Evolutionary conservation across 2,888 invertebrate genomes (phyloP).

Genomic region (Polia nebulosa): DNA sequence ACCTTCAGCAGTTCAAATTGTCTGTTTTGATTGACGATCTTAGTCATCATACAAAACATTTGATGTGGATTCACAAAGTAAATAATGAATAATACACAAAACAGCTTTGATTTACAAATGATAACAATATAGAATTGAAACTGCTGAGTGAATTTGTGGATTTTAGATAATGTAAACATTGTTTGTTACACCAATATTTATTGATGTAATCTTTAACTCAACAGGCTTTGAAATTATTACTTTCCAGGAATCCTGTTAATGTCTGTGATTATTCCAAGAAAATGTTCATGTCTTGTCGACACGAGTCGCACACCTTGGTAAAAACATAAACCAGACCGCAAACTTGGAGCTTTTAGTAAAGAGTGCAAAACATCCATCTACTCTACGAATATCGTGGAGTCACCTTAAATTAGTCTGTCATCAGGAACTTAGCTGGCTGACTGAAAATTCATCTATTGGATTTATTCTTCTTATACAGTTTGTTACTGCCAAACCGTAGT

Average conservation of each 20-base stretch:
- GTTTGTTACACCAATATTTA: constrained; percentile 38
- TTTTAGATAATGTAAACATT: constrained; percentile 43
- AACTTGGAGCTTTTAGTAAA: too few species aligned
- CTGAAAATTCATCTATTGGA: too few species aligned
- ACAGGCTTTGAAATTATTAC: constrained; percentile 11
- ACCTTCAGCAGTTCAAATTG: constrained; percentile 30
- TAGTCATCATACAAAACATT: constrained; percentile 52
- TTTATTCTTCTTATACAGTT: too few species aligned
- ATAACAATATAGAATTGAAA: constrained; percentile 46
- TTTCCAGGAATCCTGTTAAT: constrained; percentile 29
- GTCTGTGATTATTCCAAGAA: constrained; percentile 6
- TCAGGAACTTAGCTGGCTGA: too few species aligned
- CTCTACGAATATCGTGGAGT: too few species aligned
- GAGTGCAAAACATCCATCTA: too few species aligned
- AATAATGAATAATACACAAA: constrained; percentile 51
- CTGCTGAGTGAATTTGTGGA: constrained; percentile 42
- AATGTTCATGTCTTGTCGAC: constrained; percentile 5
- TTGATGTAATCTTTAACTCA: constrained; percentile 31
- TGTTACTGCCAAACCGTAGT: too few species aligned
- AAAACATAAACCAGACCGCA: background rate
- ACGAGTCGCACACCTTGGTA: background rate
- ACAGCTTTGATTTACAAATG: constrained; percentile 46
- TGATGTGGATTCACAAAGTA: constrained; percentile 44
- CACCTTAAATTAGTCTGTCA: too few species aligned
- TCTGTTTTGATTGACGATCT: constrained; percentile 49